Percentiles rank a stretch among this genome's conserved stretches.
These are phyloP conservation scores for Lordiphosa andalusiaca DNA, from an alignment of 2,888 invertebrate genomes.

Conservation along the genomic window DNA sequence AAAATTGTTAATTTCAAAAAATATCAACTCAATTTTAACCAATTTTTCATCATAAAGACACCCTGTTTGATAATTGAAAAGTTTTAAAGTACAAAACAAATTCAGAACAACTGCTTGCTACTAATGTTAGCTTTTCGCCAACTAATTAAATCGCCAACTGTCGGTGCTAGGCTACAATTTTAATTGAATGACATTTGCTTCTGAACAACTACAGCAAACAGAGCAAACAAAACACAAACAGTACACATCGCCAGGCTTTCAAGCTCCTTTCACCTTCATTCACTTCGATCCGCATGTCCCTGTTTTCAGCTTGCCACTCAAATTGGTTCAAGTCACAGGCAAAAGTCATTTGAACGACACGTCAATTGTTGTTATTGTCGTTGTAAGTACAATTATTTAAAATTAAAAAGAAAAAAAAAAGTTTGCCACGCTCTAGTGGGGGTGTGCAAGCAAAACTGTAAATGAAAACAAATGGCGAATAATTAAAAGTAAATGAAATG, in stretches of 20 bases:
- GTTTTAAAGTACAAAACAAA: too few species aligned
- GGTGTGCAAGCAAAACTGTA: slow-evolving; percentile 16
- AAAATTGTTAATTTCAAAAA: too few species aligned
- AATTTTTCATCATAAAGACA: too few species aligned
- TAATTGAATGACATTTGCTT: slow-evolving; percentile 67
- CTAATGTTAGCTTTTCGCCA: slow-evolving; percentile 37
- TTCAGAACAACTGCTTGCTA: slow-evolving; percentile 4
- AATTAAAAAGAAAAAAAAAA: slow-evolving; percentile 36
- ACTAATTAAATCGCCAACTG: slow-evolving; percentile 67
- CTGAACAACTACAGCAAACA: slow-evolving; percentile 45
- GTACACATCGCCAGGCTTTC: background rate
- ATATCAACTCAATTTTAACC: too few species aligned
- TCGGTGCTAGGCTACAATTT: slow-evolving; percentile 54
- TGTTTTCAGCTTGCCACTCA: slow-evolving; percentile 36
- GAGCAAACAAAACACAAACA: slow-evolving; percentile 1
- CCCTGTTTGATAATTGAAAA: too few species aligned
- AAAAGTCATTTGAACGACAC: slow-evolving; percentile 55
- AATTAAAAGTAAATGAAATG: slow-evolving; percentile 66
- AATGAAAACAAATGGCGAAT: slow-evolving; percentile 57
- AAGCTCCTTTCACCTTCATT: background rate
- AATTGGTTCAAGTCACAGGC: slow-evolving; percentile 48
- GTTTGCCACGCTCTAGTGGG: slow-evolving; percentile 12
- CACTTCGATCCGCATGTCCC: background rate
- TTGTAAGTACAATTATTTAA: slow-evolving; percentile 50
- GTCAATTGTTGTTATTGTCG: slow-evolving; percentile 45